Conservation (phyloP, 2,888 invertebrate genomes). For the Hirtodrosophila duncani region DNA sequence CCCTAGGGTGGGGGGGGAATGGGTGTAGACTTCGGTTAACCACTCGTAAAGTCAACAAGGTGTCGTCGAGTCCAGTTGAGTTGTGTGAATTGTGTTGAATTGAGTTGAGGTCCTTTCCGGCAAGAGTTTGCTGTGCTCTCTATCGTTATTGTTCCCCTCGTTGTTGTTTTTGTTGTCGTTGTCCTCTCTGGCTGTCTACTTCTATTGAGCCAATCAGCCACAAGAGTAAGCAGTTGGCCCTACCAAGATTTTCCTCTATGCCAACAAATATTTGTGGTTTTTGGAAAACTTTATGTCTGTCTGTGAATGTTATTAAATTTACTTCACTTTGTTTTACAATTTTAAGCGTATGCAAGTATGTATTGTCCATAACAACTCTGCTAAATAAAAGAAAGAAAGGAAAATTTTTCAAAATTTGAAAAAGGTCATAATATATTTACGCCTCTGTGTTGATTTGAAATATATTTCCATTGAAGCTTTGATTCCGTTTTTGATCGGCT, state of each 20-base stretch:
- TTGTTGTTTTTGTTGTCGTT: slow-evolving; percentile 27
- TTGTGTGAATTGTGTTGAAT: slow-evolving; percentile 12
- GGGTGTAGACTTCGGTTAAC: neutral
- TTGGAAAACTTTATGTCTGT: slow-evolving; percentile 12
- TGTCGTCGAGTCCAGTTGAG: slow-evolving; percentile 34
- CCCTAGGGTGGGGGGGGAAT: neutral
- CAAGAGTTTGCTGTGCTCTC: slow-evolving; percentile 37
- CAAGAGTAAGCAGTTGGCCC: slow-evolving; percentile 35
- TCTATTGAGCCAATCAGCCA: slow-evolving; percentile 34
- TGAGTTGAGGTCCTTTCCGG: slow-evolving; percentile 32
- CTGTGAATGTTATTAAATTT: too few species aligned
- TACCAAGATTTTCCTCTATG: slow-evolving; percentile 12
- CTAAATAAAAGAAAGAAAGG: too few species aligned
- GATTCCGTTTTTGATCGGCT: too few species aligned
- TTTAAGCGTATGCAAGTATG: too few species aligned
- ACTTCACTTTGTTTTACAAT: too few species aligned
- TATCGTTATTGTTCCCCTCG: neutral
- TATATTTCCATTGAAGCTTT: too few species aligned
- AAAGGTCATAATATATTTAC: too few species aligned
- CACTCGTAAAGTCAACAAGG: slow-evolving; percentile 64
- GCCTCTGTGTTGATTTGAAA: too few species aligned
- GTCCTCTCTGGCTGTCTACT: slow-evolving; percentile 25
- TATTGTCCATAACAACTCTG: too few species aligned
- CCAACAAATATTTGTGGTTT: slow-evolving; percentile 40
- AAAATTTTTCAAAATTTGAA: too few species aligned